A percentile compares a stretch with the other conserved stretches of the same genome.
These are phyloP conservation scores for Protonemura montana DNA, from an alignment of 2,888 invertebrate species.

Conservation along the genomic window DNA sequence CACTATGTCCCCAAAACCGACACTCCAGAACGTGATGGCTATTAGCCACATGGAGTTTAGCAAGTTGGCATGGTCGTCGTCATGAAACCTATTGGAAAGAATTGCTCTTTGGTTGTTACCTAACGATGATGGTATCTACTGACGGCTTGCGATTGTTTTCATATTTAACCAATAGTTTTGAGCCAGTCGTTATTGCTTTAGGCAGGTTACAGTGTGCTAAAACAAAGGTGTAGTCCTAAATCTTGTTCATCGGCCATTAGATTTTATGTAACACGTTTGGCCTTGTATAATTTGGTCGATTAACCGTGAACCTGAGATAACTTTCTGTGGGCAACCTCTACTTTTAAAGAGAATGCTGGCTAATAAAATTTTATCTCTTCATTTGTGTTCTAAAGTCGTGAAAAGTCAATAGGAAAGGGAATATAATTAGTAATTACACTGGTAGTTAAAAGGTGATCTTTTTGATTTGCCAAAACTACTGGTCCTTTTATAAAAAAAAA, in stretches of 20 bases:
- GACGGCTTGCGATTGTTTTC: neutral
- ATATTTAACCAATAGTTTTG: too few relatives aligned
- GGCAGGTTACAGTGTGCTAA: neutral
- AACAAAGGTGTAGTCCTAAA: neutral
- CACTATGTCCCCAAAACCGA: constrained; percentile 99
- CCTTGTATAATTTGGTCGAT: neutral
- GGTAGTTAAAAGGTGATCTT: neutral
- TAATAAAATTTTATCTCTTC: neutral
- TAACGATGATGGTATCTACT: neutral
- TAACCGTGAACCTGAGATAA: neutral
- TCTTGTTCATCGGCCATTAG: neutral
- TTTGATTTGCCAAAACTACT: neutral
- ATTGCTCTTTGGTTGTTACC: constrained; percentile 18
- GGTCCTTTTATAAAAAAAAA: too few relatives aligned
- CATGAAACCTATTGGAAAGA: constrained; percentile 81
- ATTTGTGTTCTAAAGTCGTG: neutral
- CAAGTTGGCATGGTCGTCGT: constrained; percentile 97
- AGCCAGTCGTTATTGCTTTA: neutral
- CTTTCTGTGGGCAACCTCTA: neutral
- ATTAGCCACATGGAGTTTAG: constrained; percentile 99
- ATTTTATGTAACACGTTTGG: neutral
- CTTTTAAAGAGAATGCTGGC: neutral
- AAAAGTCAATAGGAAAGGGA: neutral
- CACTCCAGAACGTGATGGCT: constrained; percentile 99
- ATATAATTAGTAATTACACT: too few relatives aligned